Evolutionary conservation across 2,113 vertebrate genomes (phyloP).

Genomic region (Hippocampus abdominalis): DNA sequence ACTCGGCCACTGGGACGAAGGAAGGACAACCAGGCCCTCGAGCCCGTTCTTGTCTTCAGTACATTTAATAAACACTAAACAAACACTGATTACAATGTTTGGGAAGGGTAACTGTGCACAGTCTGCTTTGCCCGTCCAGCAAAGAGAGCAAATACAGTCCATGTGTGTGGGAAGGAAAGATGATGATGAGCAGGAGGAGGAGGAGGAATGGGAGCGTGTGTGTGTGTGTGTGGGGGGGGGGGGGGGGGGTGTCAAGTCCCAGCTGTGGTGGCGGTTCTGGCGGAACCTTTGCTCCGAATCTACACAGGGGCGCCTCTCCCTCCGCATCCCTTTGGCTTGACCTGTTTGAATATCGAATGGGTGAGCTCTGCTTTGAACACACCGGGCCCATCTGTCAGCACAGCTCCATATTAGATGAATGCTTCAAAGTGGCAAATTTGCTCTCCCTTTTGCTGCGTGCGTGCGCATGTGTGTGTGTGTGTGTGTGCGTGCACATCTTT

Average conservation of each 20-base stretch:
- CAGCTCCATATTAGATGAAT: constrained; percentile 56
- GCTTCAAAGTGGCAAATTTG: constrained; percentile 64
- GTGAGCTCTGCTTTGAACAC: constrained; percentile 62
- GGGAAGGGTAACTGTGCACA: constrained; percentile 12
- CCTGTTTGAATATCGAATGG: constrained; percentile 64
- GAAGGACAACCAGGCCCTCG: constrained; percentile 30
- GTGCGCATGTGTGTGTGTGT: constrained; percentile 4
- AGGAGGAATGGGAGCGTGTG: not conserved
- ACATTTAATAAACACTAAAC: constrained; percentile 44
- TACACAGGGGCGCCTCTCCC: constrained; percentile 50
- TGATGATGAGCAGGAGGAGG: not conserved
- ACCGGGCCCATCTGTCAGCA: constrained; percentile 65
- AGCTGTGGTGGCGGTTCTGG: constrained; percentile 54
- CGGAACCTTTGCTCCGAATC: constrained; percentile 48
- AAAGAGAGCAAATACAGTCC: constrained; percentile 44
- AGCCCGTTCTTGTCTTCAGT: constrained; percentile 28
- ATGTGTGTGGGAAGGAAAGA: constrained; percentile 18
- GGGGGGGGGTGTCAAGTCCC: constrained; percentile 40
- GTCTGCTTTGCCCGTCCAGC: constrained; percentile 34
- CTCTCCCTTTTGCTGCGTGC: constrained; percentile 35
- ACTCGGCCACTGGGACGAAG: constrained; percentile 35
- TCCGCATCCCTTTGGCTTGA: constrained; percentile 48
- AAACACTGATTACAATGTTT: constrained; percentile 56
- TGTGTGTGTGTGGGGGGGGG: not conserved
- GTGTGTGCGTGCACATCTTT: not conserved